Evolutionary conservation across 2,113 vertebrate genomes (phyloP), one percentile per base, ranked within the genome.

Genomic region (Eurystomus gularis): DNA sequence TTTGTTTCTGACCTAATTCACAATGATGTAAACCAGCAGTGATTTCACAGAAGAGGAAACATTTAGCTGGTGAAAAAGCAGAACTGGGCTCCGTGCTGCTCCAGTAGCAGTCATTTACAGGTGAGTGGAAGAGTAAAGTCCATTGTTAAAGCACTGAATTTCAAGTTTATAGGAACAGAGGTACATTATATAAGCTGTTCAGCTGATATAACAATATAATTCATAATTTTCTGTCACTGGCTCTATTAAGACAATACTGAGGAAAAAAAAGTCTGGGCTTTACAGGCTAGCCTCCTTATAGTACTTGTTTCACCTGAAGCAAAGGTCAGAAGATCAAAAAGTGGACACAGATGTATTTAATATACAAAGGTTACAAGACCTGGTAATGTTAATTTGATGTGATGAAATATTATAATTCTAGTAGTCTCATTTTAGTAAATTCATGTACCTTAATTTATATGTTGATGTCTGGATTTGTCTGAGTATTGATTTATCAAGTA

Each of bases 1-100:
- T 79, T 91, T 81, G 68, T 86, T 95, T 90, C 92, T 94, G 88
- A 94, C 82, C 92, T 93, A 72, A 64, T 70, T 87, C 90, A 78
- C 66, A 70, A 39, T 23, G 85, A 83, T 94, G 82, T 88, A 95
- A 94, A 93, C 4, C 82, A 92, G 85, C 78, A 88, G 73, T 51
- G 92, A 86, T 88, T 96, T 82, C 61, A 62, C 87, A 86, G 75
- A 66, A 76, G 82, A 87, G 58, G 64, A 69, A 85, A 48, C 66
- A 82, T 73, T 89, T 79, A 89, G 62, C 52, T 93, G 91, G 79
- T 79, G 89, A 82, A 79, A 85, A 92, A 69, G 89, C 89, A 87
- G 93, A 87, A 40, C 40, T 11, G 20, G 10, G 57, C 49, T 72
- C 62, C 42, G 44, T 8, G 40, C 55, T 61, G 62, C 64, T 85